A percentile compares a stretch with the other conserved stretches of the same genome.
These are phyloP conservation scores for Hyla sarda DNA, from an alignment of 2,113 vertebrate species.

Conservation along the genomic window DNA sequence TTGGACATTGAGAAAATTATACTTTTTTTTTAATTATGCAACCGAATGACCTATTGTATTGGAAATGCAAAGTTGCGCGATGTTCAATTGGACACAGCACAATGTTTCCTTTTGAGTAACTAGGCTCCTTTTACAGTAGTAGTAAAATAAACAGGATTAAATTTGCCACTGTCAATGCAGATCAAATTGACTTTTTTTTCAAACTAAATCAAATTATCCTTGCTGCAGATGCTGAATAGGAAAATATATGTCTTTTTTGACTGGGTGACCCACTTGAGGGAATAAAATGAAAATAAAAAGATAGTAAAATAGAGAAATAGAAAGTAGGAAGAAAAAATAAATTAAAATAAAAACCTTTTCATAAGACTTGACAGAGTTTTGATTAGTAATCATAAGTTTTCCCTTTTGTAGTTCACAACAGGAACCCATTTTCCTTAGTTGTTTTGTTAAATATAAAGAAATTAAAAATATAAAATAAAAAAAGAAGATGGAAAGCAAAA, in stretches of 20 bases:
- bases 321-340: no score
- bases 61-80: conserved; percentile 76
- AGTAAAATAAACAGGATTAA: conserved; percentile 63
- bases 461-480: background rate
- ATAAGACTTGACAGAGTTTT: no score
- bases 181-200: background rate
- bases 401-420: background rate
- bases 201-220: conserved; percentile 26
- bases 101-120: conserved; percentile 80
- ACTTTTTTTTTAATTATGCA: conserved; percentile 75
- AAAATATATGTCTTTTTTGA: background rate
- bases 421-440: background rate
- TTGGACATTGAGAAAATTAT: conserved; percentile 74
- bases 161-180: conserved; percentile 51
- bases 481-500: no score
- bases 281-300: background rate
- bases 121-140: conserved; percentile 67
- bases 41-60: conserved; percentile 84
- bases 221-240: background rate
- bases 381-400: no score
- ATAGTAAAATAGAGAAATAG: background rate
- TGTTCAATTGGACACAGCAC: conserved; percentile 80
- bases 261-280: background rate
- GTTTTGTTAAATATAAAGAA: no score
- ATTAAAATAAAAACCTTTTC: no score